A percentile compares a stretch with the other conserved stretches of the same genome.
phyloP scores from a whole-genome alignment of 2,888 invertebrate species.

The Dione juno region DNA sequence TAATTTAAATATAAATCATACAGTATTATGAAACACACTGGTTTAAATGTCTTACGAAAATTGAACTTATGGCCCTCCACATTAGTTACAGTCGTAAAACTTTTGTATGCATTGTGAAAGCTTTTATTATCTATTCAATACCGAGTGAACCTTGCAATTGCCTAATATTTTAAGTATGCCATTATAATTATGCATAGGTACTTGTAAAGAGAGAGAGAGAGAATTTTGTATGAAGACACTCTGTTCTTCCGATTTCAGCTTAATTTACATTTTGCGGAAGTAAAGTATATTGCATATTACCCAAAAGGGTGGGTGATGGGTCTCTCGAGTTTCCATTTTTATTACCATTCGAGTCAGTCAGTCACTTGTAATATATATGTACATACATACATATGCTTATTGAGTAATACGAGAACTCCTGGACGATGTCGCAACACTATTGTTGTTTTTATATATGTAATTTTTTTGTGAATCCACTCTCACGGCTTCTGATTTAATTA shows the following conservation, averaged over 20 bases:
- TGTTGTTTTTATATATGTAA: slow-evolving; percentile 3
- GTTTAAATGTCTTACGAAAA: slow-evolving; percentile 1
- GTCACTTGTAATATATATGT: background rate
- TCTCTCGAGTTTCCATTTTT: no score
- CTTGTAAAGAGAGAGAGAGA: no score
- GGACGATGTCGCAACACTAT: slow-evolving; percentile 7
- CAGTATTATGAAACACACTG: background rate
- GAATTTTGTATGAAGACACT: no score
- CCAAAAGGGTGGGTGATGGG: no score
- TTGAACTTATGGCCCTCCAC: slow-evolving; percentile 1
- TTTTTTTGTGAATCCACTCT: slow-evolving; percentile 16
- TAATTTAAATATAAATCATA: background rate
- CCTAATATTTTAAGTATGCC: background rate
- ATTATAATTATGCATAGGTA: no score
- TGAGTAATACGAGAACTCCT: slow-evolving; percentile 1
- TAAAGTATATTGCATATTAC: no score
- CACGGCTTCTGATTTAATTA: slow-evolving; percentile 17
- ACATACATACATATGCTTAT: background rate
- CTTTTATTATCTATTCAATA: slow-evolving; percentile 12
- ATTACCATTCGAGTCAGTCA: background rate
- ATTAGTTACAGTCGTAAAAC: slow-evolving; percentile 3
- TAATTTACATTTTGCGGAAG: no score
- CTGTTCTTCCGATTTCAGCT: no score
- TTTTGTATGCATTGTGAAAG: background rate
- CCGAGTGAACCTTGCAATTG: background rate